phyloP scores from a whole-genome alignment of 2,888 invertebrate species.

The Leucophora obtusa region DNA sequence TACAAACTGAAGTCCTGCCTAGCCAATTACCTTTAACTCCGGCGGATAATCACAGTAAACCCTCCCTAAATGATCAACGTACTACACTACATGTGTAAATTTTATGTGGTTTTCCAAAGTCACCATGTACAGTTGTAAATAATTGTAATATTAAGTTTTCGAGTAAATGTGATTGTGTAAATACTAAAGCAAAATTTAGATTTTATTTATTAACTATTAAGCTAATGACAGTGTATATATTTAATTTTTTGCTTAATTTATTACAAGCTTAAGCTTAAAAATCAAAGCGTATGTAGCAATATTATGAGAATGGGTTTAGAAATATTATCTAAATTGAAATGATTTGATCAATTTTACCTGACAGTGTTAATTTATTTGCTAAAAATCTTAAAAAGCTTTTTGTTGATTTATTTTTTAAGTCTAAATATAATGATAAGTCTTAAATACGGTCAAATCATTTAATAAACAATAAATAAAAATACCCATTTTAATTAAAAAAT shows the following conservation, averaged over 20 bases:
- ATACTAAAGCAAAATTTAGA: constrained; percentile 20
- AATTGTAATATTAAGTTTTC: constrained; percentile 13
- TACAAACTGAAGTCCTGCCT: constrained; percentile 69
- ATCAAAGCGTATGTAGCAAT: not conserved
- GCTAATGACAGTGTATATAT: constrained; percentile 55
- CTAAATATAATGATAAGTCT: constrained; percentile 49
- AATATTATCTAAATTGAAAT: not conserved
- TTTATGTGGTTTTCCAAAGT: constrained; percentile 12
- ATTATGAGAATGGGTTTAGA: not conserved
- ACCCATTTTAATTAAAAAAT: not conserved
- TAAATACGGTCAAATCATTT: constrained; percentile 37
- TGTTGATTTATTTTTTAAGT: constrained; percentile 62
- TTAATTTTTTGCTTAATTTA: constrained; percentile 45
- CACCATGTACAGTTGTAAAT: constrained; percentile 45
- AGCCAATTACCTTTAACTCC: constrained; percentile 64
- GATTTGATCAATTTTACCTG: constrained; percentile 56
- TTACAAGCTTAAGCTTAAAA: not conserved
- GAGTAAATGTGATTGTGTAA: constrained; percentile 60
- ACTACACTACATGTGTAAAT: constrained; percentile 71
- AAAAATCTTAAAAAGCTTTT: constrained; percentile 58
- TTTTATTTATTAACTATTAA: constrained; percentile 1
- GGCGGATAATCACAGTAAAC: constrained; percentile 53
- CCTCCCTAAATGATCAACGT: constrained; percentile 63
- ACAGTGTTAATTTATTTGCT: constrained; percentile 59
- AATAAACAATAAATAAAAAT: constrained; percentile 13